A percentile compares a stretch with the other conserved stretches of the same genome.
phyloP scores from a whole-genome alignment of 2,113 vertebrate genomes.

The Eleginops maclovinus region DNA sequence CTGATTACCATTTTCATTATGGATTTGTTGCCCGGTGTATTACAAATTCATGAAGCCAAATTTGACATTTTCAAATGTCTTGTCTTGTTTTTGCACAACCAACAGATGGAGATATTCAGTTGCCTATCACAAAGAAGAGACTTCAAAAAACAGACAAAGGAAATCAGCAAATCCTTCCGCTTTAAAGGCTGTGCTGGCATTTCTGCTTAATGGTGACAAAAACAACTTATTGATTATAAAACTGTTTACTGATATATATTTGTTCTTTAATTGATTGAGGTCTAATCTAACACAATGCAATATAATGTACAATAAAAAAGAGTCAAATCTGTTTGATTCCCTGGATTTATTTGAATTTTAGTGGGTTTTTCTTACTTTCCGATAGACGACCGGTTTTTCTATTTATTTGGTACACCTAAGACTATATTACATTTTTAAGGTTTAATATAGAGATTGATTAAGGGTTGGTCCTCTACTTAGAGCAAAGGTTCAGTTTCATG shows the following conservation, averaged over 20 bases:
- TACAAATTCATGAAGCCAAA: background rate
- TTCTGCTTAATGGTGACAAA: background rate
- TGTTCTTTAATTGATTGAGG: background rate
- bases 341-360: conserved; percentile 13
- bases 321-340: background rate
- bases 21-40: background rate
- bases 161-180: background rate
- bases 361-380: background rate
- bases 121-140: background rate
- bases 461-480: background rate
- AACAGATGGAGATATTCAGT: background rate
- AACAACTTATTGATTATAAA: background rate
- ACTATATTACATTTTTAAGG: background rate
- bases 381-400: background rate
- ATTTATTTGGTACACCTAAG: background rate
- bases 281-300: background rate
- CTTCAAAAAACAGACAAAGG: background rate
- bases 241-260: background rate
- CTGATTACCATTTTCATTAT: background rate
- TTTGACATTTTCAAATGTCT: background rate
- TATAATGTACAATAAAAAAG: conserved; percentile 2
- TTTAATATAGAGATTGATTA: background rate
- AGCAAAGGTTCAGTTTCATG: conserved; percentile 34
- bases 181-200: background rate
- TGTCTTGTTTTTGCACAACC: background rate